Base-by-base conservation (phyloP, 2,113 vertebrate species). In the Phaetusa simplex region DNA sequence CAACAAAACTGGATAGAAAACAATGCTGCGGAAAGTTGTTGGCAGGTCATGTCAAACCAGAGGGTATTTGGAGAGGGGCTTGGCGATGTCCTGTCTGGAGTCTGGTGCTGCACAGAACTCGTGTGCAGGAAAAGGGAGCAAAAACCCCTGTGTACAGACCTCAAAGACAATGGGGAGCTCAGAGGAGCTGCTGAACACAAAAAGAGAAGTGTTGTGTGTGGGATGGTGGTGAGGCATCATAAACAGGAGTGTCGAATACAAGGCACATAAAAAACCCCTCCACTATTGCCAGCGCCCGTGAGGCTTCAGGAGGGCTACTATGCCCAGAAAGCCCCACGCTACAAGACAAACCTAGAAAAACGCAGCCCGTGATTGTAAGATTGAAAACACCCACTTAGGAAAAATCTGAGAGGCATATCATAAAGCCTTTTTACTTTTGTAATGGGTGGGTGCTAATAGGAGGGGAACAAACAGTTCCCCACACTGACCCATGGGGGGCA, bases 61-160 rank as follows among this genome's bases (percentile, higher is more conserved):
- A 40, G n/a, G 5, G 4, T 65, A 32, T 22, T 71, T 59, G 72
- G 30, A 76, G 70, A 64, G 43, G 22, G 17, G 9, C 21, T 65
- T 21, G 5, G 15, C 40, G 50, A 30, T 20, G 40, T 40, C 34
- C 50, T 55, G 18, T 61, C 23, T 42, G 32, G 36, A 53, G n/a
- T 9, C 29, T 59, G 50, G 30, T 32, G 32, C 49, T 22, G 27
- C 36, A 26, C 5, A 58, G 65, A 67, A 82, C 71, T 71, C 3
- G 1, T n/a, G 29, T 38, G 20, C 32, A 50, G 73, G 20, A 66
- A 71, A 20, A 74, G 14, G 47, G 24, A 78, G 55, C 15, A 32
- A 82, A 84, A n/a, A 0, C 3, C 8, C 19, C 45, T n/a, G 29
- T 6, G 23, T n/a, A 5, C 0, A 1, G 26, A 22, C 26, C 30